Evolutionary conservation across 1,140 invertebrate genomes (phyloP).

Genomic region (Propsilocerus akamusi): DNA sequence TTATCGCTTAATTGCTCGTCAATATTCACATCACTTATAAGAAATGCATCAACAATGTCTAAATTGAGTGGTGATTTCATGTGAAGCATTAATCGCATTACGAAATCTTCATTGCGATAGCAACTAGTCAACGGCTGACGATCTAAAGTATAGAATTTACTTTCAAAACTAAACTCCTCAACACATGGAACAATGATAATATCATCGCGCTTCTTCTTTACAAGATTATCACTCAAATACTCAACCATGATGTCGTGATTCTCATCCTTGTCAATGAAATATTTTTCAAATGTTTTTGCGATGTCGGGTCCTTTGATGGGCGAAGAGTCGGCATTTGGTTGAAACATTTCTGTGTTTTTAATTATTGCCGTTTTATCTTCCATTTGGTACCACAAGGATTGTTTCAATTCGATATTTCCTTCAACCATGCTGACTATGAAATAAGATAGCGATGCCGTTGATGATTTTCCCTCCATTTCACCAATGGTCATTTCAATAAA

Average conservation of each 20-base stretch:
- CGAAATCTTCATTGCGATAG: slow-evolving; percentile 21
- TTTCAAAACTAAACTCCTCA: slow-evolving; percentile 17
- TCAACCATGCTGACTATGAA: slow-evolving; percentile 20
- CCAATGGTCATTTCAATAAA: slow-evolving; percentile 21
- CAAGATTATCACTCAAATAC: slow-evolving; percentile 18
- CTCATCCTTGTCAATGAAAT: slow-evolving; percentile 9
- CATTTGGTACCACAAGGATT: slow-evolving; percentile 19
- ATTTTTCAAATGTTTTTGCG: slow-evolving; percentile 7
- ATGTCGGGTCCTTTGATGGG: slow-evolving; percentile 7
- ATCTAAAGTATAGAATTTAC: slow-evolving; percentile 19
- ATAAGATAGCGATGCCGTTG: slow-evolving; percentile 15
- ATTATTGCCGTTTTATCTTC: slow-evolving; percentile 11
- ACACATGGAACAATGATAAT: slow-evolving; percentile 14
- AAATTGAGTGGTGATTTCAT: slow-evolving; percentile 15
- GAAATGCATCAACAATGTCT: slow-evolving; percentile 22
- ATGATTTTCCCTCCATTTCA: slow-evolving; percentile 16
- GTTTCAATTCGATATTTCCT: slow-evolving; percentile 16
- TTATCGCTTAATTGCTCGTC: neutral
- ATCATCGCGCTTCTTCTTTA: slow-evolving; percentile 20
- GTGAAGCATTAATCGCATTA: slow-evolving; percentile 18
- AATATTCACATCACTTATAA: slow-evolving; percentile 17
- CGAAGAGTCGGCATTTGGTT: slow-evolving; percentile 10
- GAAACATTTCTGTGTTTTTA: slow-evolving; percentile 11
- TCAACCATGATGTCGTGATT: slow-evolving; percentile 14
- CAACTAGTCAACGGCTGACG: slow-evolving; percentile 14